phyloP scores from a whole-genome alignment of 2,113 vertebrate genomes.

The Pomatostomus ruficeps region DNA sequence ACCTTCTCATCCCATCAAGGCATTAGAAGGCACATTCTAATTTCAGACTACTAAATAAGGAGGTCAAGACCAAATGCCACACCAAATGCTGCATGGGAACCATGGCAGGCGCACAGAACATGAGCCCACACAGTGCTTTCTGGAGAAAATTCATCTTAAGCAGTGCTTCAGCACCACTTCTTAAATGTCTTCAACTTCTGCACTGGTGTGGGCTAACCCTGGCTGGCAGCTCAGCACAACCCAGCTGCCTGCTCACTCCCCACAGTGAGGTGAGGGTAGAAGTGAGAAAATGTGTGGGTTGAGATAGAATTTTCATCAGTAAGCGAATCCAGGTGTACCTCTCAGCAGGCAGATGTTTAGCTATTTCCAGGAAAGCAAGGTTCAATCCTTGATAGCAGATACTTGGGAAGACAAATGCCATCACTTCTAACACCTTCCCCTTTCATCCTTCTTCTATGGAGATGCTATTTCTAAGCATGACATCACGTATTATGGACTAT shows the following conservation, averaged over 20 bases:
- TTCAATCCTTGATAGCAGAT: neutral
- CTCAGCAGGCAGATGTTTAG: neutral
- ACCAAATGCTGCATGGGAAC: neutral
- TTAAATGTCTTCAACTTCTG: neutral
- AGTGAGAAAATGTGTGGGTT: neutral
- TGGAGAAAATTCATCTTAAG: neutral
- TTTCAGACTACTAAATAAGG: neutral
- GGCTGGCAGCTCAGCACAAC: neutral
- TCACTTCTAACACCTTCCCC: neutral
- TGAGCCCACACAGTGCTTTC: neutral
- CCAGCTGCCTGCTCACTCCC: neutral
- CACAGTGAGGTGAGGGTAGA: neutral
- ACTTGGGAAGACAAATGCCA: neutral
- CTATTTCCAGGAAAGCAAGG: neutral
- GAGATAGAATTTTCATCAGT: neutral
- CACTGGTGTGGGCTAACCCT: neutral
- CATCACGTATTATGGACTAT: neutral
- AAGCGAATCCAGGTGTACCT: neutral
- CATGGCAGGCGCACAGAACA: neutral
- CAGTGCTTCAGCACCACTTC: fast-evolving
- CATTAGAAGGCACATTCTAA: neutral
- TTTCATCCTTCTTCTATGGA: neutral
- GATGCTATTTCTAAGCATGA: neutral
- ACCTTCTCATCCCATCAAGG: neutral
- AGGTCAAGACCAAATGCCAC: neutral